These are phyloP conservation scores for Aphodius sticticus DNA, from an alignment of 2,888 invertebrate species.

Conservation along the genomic window DNA sequence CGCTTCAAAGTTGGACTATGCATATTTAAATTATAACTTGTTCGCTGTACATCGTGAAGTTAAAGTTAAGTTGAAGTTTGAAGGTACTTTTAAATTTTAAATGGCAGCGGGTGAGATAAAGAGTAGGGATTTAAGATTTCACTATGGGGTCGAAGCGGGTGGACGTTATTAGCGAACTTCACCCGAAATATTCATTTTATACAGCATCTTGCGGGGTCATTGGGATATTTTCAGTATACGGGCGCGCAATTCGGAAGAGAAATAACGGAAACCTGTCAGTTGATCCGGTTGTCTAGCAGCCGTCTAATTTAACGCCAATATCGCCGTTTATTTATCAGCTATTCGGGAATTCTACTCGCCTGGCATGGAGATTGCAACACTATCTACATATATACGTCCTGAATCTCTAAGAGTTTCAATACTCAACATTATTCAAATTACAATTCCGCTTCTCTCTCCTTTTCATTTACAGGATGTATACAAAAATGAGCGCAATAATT, in stretches of 20 bases:
- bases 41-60: slow-evolving; percentile 35
- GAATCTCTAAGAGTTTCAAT: neutral
- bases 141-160: neutral
- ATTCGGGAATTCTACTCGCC: neutral
- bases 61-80: slow-evolving; percentile 38
- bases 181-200: neutral
- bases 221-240: neutral
- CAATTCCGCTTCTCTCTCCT: neutral
- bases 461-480: neutral
- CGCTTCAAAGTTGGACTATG: slow-evolving; percentile 38
- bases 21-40: slow-evolving; percentile 41
- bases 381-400: neutral
- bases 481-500: too few species aligned
- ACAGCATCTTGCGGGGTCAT: neutral
- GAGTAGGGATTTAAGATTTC: slow-evolving; percentile 34
- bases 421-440: neutral
- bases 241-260: neutral
- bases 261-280: neutral
- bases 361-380: neutral
- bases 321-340: neutral
- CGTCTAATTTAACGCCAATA: neutral
- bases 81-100: slow-evolving; percentile 40
- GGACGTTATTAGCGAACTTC: neutral
- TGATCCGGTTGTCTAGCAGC: neutral
- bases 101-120: slow-evolving; percentile 36